Conservation (phyloP, 2,113 vertebrate genomes). For the Neolamprologus variostigma region DNA sequence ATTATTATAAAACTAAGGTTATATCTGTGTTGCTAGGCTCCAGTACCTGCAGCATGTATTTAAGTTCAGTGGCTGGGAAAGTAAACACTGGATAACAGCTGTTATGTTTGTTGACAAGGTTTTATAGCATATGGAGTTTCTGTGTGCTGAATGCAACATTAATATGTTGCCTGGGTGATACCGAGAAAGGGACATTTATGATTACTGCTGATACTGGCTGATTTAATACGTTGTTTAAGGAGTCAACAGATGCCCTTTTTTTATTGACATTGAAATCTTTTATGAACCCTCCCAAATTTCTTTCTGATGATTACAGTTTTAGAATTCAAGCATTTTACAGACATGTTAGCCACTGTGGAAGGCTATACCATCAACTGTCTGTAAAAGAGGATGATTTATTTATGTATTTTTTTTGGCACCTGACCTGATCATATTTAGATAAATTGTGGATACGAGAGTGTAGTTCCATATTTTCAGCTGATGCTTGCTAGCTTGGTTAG, state of each 20-base stretch:
- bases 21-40: constrained; percentile 56
- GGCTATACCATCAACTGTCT: neutral
- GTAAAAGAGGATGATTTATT: neutral
- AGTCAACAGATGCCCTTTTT: neutral
- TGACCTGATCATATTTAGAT: neutral
- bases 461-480: neutral
- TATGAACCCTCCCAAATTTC: neutral
- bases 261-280: neutral
- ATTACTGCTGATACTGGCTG: neutral
- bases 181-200: neutral
- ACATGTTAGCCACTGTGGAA: neutral
- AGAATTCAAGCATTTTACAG: neutral
- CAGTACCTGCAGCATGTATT: constrained; percentile 20
- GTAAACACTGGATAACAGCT: constrained; percentile 67
- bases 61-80: constrained; percentile 60
- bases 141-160: constrained; percentile 29
- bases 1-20: neutral
- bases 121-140: constrained; percentile 55
- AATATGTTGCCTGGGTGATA: constrained; percentile 54
- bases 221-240: constrained; percentile 16
- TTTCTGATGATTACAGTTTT: neutral
- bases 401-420: neutral
- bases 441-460: neutral
- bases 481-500: neutral
- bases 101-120: constrained; percentile 60